Evolutionary conservation across 2,888 invertebrate genomes (phyloP), one percentile per base, ranked within the genome.

Genomic region (Anthoptus insignis): DNA sequence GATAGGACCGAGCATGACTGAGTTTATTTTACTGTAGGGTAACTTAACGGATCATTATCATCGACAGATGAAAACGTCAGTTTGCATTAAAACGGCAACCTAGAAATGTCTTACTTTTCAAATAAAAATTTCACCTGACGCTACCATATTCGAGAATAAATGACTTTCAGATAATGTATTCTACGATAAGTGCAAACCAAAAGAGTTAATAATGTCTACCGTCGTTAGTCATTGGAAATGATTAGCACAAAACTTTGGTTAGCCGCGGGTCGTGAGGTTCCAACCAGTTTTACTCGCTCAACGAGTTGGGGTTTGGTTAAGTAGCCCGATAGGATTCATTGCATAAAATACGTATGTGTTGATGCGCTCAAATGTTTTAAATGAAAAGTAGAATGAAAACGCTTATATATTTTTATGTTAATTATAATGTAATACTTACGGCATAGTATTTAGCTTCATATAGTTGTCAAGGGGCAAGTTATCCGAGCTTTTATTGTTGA

Each of bases 401-500:
- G 21, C 52, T 58, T 47, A 32, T 54, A 34, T 37, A 54, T 24
- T 34, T 45, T 54, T 37, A 56, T 37, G 34, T 49, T 24, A 49
- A n/a, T 11, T 34, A 37, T 1, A 37, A 3, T 61, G 19, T 21
- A 57, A 64, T 75, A 93, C 93, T 93, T 85, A 93, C 93, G 89
- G 87, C 89, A 92, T 89, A 58, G 88, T 82, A 69, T 92, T 89
- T 22, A 93, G 82, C 78, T 88, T 92, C 87, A 93, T 89, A 73
- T 93, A 93, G 45, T 85, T 85, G 68, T 90, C 92, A 61, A 84
- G 79, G 13, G 89, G 85, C 64, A 87, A 75, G 39, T 83, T 76
- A 47, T 91, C 90, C 39, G 82, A 69, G 63, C 82, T 83, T 76
- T 87, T 87, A 67, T 86, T 83, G 66, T 83, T 83, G 39, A 83